These are phyloP conservation scores for Coleophora deauratella DNA, from an alignment of 2,888 invertebrate species.

Conservation along the genomic window DNA sequence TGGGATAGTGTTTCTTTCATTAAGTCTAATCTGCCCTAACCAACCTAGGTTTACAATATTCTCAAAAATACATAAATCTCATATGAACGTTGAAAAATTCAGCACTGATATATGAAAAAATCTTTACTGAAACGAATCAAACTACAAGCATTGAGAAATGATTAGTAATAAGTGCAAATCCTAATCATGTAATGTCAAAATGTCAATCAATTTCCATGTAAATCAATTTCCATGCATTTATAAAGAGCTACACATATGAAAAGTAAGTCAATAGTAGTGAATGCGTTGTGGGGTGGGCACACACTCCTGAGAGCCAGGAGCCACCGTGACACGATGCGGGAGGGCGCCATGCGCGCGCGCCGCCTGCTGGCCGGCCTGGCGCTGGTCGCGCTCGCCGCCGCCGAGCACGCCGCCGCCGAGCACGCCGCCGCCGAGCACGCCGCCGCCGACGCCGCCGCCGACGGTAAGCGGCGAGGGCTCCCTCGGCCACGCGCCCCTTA, in stretches of 20 bases:
- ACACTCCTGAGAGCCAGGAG: not conserved
- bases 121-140: slow-evolving; percentile 20
- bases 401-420: not conserved
- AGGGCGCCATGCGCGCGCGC: slow-evolving; percentile 10
- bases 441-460: too few species aligned
- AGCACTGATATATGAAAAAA: slow-evolving; percentile 1
- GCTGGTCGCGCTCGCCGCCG: not conserved
- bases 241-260: slow-evolving; percentile 12
- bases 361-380: not conserved
- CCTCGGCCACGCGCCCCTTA: too few species aligned
- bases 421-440: too few species aligned
- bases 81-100: not conserved
- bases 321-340: slow-evolving; percentile 20
- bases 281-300: not conserved
- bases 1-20: slow-evolving; percentile 23
- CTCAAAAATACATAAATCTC: too few species aligned
- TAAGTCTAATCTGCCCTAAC: too few species aligned
- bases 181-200: slow-evolving; percentile 19
- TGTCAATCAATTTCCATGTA: slow-evolving; percentile 22
- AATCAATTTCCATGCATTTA: slow-evolving; percentile 16
- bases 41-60: too few species aligned
- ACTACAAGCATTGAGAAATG: slow-evolving; percentile 12
- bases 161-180: slow-evolving; percentile 16
- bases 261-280: slow-evolving; percentile 12
- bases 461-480: too few species aligned